These are phyloP conservation scores for Balanococcus diminutus DNA, from an alignment of 2,888 invertebrate species.

Conservation along the genomic window DNA sequence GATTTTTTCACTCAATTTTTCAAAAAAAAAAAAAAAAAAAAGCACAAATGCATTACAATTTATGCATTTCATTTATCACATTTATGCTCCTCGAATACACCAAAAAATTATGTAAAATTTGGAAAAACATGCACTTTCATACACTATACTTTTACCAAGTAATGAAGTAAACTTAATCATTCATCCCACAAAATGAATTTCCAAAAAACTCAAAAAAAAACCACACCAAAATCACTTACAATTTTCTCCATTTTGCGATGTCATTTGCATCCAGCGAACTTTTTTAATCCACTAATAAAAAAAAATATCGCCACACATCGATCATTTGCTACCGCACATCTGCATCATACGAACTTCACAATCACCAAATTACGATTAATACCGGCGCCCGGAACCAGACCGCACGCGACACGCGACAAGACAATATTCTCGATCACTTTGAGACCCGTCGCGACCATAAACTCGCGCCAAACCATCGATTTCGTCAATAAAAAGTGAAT, in stretches of 20 bases:
- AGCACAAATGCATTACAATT: too few relatives aligned
- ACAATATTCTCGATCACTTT: neutral
- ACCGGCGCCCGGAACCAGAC: neutral
- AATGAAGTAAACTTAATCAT: too few relatives aligned
- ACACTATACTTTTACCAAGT: too few relatives aligned
- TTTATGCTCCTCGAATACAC: too few relatives aligned
- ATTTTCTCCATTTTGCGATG: neutral
- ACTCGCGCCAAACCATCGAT: neutral
- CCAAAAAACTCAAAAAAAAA: neutral
- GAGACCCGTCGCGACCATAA: neutral
- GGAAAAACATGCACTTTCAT: too few relatives aligned
- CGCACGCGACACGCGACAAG: neutral
- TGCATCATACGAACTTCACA: neutral
- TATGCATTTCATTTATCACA: too few relatives aligned
- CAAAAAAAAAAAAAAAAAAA: too few relatives aligned
- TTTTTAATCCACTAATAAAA: neutral
- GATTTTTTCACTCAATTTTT: too few relatives aligned
- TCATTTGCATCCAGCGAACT: neutral
- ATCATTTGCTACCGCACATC: neutral
- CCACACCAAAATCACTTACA: neutral
- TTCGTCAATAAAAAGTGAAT: conserved; percentile 47
- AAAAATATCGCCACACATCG: neutral
- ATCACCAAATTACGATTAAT: neutral
- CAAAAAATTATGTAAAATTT: too few relatives aligned
- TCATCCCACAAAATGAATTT: neutral